These are phyloP conservation scores for Podocnemis expansa DNA, from an alignment of 2,113 vertebrate genomes.

Conservation along the genomic window DNA sequence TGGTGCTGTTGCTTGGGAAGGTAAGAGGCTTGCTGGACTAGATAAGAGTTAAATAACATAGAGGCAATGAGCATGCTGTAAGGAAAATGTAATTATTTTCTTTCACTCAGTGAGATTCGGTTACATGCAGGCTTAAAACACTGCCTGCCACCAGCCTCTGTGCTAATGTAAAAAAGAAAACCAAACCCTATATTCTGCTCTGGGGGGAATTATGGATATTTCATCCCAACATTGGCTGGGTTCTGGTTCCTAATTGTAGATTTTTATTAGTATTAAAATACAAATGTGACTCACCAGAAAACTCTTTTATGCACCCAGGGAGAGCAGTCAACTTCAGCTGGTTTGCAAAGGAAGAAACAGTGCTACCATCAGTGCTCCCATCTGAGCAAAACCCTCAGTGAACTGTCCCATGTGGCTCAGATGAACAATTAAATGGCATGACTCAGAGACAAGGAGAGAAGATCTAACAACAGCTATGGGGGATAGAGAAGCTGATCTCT, in stretches of 20 bases:
- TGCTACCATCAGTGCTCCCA: not conserved
- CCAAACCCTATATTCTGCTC: not conserved
- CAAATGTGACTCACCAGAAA: not conserved
- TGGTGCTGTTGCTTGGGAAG: conserved; percentile 37
- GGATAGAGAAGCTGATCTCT: not conserved
- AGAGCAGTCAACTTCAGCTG: not conserved
- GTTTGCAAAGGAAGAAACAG: not conserved
- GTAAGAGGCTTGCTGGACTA: conserved; percentile 54
- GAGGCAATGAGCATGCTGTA: not conserved
- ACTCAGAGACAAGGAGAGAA: conserved; percentile 16
- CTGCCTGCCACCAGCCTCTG: conserved; percentile 47
- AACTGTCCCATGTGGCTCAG: not conserved
- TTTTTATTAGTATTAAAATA: not conserved
- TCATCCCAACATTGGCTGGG: not conserved
- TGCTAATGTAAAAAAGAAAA: conserved; percentile 25
- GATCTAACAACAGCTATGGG: not conserved
- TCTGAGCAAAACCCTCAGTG: not conserved
- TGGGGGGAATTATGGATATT: rapidly evolving
- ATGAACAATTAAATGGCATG: not conserved
- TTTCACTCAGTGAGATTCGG: conserved; percentile 38
- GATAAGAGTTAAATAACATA: conserved; percentile 32
- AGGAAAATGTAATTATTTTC: conserved; percentile 18
- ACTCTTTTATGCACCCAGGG: not conserved
- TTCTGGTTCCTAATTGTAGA: not conserved
- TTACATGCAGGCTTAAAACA: conserved; percentile 34